These are phyloP conservation scores for Drosophila bocqueti DNA, from an alignment of 1,140 invertebrate genomes.

Conservation along the genomic window DNA sequence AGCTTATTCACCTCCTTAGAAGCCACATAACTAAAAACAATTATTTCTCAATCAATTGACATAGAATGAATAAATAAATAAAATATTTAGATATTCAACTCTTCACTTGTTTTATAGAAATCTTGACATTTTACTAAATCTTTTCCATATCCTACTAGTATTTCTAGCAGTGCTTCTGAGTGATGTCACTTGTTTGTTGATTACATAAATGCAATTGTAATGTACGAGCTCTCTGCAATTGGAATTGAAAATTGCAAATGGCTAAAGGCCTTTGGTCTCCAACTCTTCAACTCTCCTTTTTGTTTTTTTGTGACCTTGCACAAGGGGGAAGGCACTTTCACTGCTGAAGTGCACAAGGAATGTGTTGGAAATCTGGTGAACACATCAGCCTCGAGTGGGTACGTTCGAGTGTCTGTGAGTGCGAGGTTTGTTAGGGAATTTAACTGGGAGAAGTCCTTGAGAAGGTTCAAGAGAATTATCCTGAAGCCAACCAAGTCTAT, in stretches of 20 bases:
- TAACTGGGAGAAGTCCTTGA: not conserved
- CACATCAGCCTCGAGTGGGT: constrained; percentile 23
- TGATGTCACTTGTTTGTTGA: constrained; percentile 57
- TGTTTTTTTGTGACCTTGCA: constrained; percentile 22
- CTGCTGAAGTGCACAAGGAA: constrained; percentile 20
- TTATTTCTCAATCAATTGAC: no score
- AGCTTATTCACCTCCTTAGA: no score
- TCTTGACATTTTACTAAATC: not conserved
- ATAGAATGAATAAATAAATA: no score
- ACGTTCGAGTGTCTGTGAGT: not conserved
- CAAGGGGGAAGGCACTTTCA: not conserved
- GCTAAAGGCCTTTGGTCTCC: constrained; percentile 12
- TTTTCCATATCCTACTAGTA: not conserved
- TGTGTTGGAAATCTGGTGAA: constrained; percentile 16
- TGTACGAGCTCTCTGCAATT: constrained; percentile 46
- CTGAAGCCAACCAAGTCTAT: not conserved
- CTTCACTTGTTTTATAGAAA: not conserved
- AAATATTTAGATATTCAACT: no score
- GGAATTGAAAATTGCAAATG: constrained; percentile 68
- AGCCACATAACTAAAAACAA: no score
- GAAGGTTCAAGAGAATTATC: not conserved
- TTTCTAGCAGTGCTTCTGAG: constrained; percentile 1
- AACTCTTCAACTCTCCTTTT: not conserved
- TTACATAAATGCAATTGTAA: constrained; percentile 78
- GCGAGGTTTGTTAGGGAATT: constrained; percentile 6